phyloP scores from a whole-genome alignment of 37 sponge, comb jelly and placozoan genomes.

The Halichondria panicea region DNA sequence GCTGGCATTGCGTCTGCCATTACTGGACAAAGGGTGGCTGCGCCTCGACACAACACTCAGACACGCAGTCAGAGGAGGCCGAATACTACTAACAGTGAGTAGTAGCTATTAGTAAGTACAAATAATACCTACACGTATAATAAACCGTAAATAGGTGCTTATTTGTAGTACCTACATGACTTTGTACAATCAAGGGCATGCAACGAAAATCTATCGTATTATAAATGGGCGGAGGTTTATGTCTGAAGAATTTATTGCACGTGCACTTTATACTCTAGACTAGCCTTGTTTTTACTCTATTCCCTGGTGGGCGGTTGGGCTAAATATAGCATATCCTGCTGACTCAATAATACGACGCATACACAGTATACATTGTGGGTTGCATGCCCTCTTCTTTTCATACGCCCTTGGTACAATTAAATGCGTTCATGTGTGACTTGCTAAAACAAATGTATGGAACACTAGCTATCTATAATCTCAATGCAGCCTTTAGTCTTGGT shows the following conservation, averaged over 20 bases:
- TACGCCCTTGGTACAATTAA: neutral
- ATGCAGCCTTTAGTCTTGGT: conserved; percentile 43
- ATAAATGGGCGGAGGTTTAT: too few species aligned
- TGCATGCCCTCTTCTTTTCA: neutral
- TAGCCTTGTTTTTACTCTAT: too few species aligned
- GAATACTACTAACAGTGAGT: neutral
- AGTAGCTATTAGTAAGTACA: neutral
- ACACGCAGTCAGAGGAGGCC: neutral
- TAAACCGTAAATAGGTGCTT: too few species aligned
- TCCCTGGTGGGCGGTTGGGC: too few species aligned
- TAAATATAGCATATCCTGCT: too few species aligned
- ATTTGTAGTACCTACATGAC: too few species aligned
- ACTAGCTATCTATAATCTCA: neutral
- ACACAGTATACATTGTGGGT: neutral
- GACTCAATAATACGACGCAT: neutral
- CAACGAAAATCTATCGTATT: too few species aligned
- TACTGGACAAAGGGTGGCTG: neutral
- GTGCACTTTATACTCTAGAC: too few species aligned
- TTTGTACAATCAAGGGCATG: too few species aligned
- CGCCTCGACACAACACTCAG: neutral
- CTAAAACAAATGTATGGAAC: neutral
- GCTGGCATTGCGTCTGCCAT: neutral
- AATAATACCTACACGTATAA: too few species aligned
- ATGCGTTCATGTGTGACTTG: neutral
- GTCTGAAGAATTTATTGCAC: too few species aligned